Evolutionary conservation across 2,888 invertebrate species (phyloP).

Genomic region (Thelaira solivaga): DNA sequence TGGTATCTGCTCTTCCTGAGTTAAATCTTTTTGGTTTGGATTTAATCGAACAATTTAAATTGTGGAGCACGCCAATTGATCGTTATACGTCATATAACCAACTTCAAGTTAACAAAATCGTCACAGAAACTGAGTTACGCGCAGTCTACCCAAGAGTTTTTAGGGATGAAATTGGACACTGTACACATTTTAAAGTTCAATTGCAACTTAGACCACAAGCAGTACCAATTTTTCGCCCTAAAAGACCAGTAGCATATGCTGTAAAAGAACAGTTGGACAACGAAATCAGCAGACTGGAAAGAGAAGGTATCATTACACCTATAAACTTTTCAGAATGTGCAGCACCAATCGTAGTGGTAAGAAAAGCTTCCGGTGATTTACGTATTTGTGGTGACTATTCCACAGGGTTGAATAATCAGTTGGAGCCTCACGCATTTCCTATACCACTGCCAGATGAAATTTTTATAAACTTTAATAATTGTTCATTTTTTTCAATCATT

Average conservation of each 20-base stretch:
- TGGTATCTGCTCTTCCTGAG: too few relatives aligned
- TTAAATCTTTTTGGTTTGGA: too few relatives aligned
- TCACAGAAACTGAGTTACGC: conserved; percentile 24
- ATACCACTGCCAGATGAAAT: conserved; percentile 60
- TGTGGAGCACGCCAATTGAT: too few relatives aligned
- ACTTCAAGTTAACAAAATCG: neutral
- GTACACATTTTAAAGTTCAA: conserved; percentile 26
- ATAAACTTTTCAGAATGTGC: conserved; percentile 62
- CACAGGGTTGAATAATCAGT: conserved; percentile 59
- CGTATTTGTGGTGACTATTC: too few relatives aligned
- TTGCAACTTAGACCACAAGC: conserved; percentile 41
- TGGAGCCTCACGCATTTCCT: conserved; percentile 62
- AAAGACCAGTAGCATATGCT: conserved; percentile 61
- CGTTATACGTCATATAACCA: conserved; percentile 7
- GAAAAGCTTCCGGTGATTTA: conserved; percentile 55
- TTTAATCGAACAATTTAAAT: too few relatives aligned
- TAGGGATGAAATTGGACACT: conserved; percentile 34
- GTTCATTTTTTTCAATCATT: conserved; percentile 53
- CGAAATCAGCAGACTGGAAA: conserved; percentile 48
- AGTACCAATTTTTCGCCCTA: conserved; percentile 50
- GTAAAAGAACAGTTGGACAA: conserved; percentile 42
- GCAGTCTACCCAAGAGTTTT: conserved; percentile 29
- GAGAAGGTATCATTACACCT: conserved; percentile 48
- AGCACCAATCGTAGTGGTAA: conserved; percentile 60
- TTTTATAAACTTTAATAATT: conserved; percentile 51